phyloP scores from a whole-genome alignment of 2,888 invertebrate species.

The Melieria crassipennis region DNA sequence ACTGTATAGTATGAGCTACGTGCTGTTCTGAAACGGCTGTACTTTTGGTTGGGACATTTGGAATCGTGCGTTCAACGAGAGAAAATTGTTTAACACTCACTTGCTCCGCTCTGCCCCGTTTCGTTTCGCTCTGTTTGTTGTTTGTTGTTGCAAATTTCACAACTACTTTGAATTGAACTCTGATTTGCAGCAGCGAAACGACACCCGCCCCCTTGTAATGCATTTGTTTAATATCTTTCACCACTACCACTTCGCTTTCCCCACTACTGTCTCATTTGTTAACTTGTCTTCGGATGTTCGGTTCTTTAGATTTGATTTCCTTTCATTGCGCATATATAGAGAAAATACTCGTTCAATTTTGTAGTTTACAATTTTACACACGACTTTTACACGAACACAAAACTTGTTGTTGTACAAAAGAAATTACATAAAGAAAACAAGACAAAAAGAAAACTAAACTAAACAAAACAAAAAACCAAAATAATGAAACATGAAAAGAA shows the following conservation, averaged over 20 bases:
- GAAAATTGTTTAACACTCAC: constrained; percentile 50
- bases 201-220: constrained; percentile 12
- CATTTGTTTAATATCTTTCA: constrained; percentile 17
- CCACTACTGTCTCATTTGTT: not conserved
- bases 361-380: constrained; percentile 1
- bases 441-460: constrained; percentile 34
- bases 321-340: constrained; percentile 9
- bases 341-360: constrained; percentile 24
- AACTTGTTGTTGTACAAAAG: constrained; percentile 4
- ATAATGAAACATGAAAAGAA: constrained; percentile 27
- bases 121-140: constrained; percentile 36
- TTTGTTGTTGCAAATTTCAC: not conserved
- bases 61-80: constrained; percentile 60
- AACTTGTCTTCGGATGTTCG: constrained; percentile 15
- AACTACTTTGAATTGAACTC: too few relatives aligned
- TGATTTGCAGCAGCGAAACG: not conserved
- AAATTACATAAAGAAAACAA: constrained; percentile 20
- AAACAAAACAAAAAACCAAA: constrained; percentile 31
- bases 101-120: constrained; percentile 8
- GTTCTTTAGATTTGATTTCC: constrained; percentile 2
- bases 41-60: constrained; percentile 62
- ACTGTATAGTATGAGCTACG: constrained; percentile 65
- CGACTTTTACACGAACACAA: not conserved
- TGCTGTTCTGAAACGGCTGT: constrained; percentile 62
- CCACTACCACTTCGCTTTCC: too few relatives aligned